Conservation (phyloP, 2,797 vertebrate genomes). For the Sciurus vulgaris region DNA sequence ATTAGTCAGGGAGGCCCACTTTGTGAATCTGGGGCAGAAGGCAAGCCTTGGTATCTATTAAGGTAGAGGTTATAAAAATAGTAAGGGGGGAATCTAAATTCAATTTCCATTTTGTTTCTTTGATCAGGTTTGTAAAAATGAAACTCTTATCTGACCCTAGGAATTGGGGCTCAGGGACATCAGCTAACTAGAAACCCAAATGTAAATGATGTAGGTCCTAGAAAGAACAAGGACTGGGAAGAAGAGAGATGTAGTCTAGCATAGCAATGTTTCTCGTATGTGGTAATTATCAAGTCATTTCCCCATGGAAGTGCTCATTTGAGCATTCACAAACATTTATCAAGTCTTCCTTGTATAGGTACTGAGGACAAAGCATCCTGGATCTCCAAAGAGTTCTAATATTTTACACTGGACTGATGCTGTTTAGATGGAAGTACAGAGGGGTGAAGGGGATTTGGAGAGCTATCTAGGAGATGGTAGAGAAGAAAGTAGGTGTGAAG, state of each 20-base stretch:
- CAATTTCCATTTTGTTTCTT: neutral
- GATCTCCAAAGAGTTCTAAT: neutral
- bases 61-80: neutral
- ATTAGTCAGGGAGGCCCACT: neutral
- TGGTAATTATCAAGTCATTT: neutral
- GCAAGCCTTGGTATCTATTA: neutral
- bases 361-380: neutral
- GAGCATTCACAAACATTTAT: neutral
- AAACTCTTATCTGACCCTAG: neutral
- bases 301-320: neutral
- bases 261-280: fast-evolving
- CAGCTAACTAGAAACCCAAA: neutral
- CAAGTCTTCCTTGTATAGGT: neutral
- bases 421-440: neutral
- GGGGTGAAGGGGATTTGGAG: neutral
- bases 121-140: neutral
- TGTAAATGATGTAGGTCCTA: neutral
- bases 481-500: neutral
- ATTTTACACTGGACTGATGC: neutral
- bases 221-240: neutral
- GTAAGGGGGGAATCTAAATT: neutral
- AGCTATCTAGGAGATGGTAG: neutral
- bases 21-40: neutral
- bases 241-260: neutral
- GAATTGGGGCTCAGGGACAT: neutral